Percentiles rank a stretch among this genome's conserved stretches.
These are phyloP conservation scores for Stichopus chloronotus DNA, from an alignment of 35 echinoderm and acorn worm genomes.

Conservation along the genomic window DNA sequence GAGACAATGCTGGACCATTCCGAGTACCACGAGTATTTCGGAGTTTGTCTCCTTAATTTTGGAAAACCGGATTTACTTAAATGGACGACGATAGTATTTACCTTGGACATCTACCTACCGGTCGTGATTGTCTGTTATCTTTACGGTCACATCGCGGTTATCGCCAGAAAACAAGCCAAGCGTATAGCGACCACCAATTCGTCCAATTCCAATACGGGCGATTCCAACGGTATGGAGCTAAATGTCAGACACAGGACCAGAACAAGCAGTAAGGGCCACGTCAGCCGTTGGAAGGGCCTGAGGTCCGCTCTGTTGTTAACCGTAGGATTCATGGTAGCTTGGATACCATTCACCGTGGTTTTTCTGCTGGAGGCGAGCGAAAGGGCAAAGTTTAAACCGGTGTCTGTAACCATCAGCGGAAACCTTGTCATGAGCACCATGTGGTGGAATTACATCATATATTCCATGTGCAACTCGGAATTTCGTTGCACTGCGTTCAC, in stretches of 20 bases:
- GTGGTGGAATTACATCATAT: slow-evolving; percentile 40
- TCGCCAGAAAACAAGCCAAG: slow-evolving; percentile 9
- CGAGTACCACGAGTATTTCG: slow-evolving; percentile 16
- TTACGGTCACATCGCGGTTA: slow-evolving; percentile 43
- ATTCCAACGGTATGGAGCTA: background rate
- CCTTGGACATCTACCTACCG: background rate
- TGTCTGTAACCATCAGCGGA: background rate
- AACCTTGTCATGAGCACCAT: slow-evolving; percentile 25
- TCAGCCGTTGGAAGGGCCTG: slow-evolving; percentile 11
- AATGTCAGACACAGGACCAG: too few relatives aligned
- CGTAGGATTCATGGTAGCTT: slow-evolving; percentile 3
- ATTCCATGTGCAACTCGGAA: slow-evolving; percentile 12
- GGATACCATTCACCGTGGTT: slow-evolving; percentile 2
- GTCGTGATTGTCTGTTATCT: slow-evolving; percentile 15
- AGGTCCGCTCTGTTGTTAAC: background rate
- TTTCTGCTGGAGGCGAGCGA: background rate
- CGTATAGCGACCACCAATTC: background rate
- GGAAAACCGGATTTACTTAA: background rate
- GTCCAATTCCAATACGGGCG: background rate
- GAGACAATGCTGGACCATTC: background rate
- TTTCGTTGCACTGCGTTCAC: slow-evolving; percentile 2
- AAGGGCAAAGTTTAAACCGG: background rate
- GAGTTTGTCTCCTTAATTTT: slow-evolving; percentile 15
- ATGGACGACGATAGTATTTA: background rate
- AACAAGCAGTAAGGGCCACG: background rate